phyloP scores from a whole-genome alignment of 2,113 vertebrate genomes.

The Petrocephalus zakoni region DNA sequence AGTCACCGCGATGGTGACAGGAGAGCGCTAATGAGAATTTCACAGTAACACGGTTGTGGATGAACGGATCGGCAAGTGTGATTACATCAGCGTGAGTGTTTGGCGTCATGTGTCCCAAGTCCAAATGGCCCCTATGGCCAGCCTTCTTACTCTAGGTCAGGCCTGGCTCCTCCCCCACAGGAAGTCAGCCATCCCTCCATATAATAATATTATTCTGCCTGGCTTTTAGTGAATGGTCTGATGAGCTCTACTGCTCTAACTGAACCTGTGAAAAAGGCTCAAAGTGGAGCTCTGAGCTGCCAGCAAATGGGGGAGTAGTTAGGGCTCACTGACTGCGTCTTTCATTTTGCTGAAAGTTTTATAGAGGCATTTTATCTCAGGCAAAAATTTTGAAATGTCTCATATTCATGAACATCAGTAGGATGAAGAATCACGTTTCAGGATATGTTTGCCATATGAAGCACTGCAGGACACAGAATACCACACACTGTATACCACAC shows the following conservation, averaged over 20 bases:
- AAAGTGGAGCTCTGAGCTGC: not conserved
- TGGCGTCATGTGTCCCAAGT: not conserved
- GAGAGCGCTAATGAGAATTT: slow-evolving; percentile 14
- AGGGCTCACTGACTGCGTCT: not conserved
- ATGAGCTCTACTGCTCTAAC: not conserved
- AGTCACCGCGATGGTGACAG: not conserved
- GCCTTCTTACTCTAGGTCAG: not conserved
- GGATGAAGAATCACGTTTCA: not conserved
- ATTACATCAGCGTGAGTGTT: slow-evolving; percentile 6
- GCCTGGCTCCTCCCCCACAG: not conserved
- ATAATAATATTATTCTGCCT: not conserved
- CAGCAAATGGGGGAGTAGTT: not conserved
- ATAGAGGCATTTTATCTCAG: not conserved
- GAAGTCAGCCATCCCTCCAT: not conserved
- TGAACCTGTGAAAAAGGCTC: not conserved
- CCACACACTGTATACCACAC: not conserved
- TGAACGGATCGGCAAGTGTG: not conserved
- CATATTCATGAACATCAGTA: not conserved
- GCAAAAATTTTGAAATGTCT: not conserved
- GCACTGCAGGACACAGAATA: not conserved
- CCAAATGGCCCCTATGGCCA: not conserved
- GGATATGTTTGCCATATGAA: not conserved
- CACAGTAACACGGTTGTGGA: slow-evolving; percentile 15
- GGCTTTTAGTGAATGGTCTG: not conserved
- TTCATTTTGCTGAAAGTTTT: not conserved